Evolutionary conservation across 2,797 vertebrate genomes (phyloP), one percentile per base, ranked within the genome.

Genomic region (Erithacus rubecula): DNA sequence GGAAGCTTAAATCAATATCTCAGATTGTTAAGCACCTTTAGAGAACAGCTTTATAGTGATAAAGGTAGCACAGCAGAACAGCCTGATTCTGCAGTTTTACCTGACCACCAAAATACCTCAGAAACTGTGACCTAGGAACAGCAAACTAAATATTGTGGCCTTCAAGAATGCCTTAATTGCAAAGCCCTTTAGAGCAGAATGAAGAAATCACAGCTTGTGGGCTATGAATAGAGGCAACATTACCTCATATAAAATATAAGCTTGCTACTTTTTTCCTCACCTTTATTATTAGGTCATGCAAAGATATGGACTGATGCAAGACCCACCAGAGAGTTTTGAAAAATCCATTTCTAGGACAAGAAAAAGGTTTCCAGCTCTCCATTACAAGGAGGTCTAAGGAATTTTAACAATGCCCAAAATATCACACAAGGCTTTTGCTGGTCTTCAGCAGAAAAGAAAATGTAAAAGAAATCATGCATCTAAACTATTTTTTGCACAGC

Each of bases 1-100:
- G 67, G 59, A 89, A 59, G 55, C 41, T 90, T 82, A 82, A 96
- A 93, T 93, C 90, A 93, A 64, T 90, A 95, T 64, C 77, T 93
- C 63, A 79, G 52, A 41, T 32, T 76, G 47, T 81, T 77, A 90
- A 86, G 41, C 43, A 67, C 47, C 44, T 86, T 81, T 36, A 75
- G 55, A 82, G 64, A 90, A 67, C 41, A 83, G 46, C 36, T 94
- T 77, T 59, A 59, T 15, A 46, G 53, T 18, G 76, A 65, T 75
- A 86, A 87, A 83, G 18, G 24, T 9, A 76, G 47, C 21, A 26
- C 36, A 94, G 51, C 51, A 90, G 41, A 89, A 74, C 36, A 63
- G 12, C 36, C 59, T 49, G 34, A 76, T 62, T 29, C 43, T 89
- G 67, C 58, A 59, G 11, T 55, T 82, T 81, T 59, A 62, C 70